Evolutionary conservation across 2,888 invertebrate species (phyloP).

Genomic region (Homarus gammarus): DNA sequence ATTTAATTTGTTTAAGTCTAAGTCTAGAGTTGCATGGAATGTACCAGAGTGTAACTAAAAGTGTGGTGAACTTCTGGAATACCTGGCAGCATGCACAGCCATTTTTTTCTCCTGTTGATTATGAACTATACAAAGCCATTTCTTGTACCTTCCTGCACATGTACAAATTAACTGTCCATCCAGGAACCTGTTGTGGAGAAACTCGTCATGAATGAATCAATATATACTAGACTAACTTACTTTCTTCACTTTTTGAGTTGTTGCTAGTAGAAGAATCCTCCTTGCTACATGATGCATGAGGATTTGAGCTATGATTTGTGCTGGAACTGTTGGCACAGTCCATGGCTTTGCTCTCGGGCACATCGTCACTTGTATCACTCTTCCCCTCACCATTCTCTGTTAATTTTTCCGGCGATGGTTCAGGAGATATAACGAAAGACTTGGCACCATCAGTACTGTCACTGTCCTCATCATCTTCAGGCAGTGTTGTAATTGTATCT

Average conservation of each 20-base stretch:
- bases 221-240: slow-evolving; percentile 9
- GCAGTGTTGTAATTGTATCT: slow-evolving; percentile 57
- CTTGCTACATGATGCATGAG: not conserved
- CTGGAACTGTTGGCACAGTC: slow-evolving; percentile 12
- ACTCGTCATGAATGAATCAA: not conserved
- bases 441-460: slow-evolving; percentile 11
- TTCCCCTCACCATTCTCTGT: slow-evolving; percentile 6
- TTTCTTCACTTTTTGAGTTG: slow-evolving; percentile 6
- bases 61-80: too few relatives aligned
- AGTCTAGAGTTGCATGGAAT: too few relatives aligned
- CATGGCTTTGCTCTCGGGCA: not conserved
- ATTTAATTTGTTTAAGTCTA: too few relatives aligned
- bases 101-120: too few relatives aligned
- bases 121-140: too few relatives aligned
- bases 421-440: slow-evolving; percentile 42
- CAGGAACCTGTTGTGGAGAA: not conserved
- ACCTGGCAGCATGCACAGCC: too few relatives aligned
- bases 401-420: slow-evolving; percentile 28
- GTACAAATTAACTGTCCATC: too few relatives aligned
- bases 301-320: slow-evolving; percentile 46
- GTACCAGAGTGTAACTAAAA: too few relatives aligned
- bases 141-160: too few relatives aligned
- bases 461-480: slow-evolving; percentile 49
- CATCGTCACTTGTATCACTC: not conserved
- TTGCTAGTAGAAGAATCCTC: slow-evolving; percentile 14